A percentile compares a stretch with the other conserved stretches of the same genome.
phyloP scores from a whole-genome alignment of 2,797 vertebrate genomes.

The Botia kubotai region DNA sequence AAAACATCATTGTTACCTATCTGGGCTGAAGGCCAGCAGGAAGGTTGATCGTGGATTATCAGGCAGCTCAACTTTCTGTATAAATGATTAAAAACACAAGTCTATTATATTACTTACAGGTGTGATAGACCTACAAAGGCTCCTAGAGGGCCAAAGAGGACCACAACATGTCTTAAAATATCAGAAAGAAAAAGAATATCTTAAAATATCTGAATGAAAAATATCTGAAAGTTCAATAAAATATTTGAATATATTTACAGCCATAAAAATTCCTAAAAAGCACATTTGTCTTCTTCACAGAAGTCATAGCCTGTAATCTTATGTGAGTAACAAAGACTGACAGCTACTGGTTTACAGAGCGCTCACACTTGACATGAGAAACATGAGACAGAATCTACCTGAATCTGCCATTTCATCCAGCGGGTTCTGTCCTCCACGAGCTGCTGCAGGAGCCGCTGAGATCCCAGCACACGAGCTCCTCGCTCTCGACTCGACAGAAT shows the following conservation, averaged over 20 bases:
- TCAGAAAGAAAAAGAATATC: too few species aligned
- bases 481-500: slow-evolving; percentile 93
- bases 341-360: background rate
- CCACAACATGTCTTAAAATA: too few species aligned
- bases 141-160: too few species aligned
- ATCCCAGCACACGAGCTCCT: slow-evolving; percentile 88
- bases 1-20: slow-evolving; percentile 83
- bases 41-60: slow-evolving; percentile 99
- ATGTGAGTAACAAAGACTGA: background rate
- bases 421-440: slow-evolving; percentile 97
- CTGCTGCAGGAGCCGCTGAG: slow-evolving; percentile 93
- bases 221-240: too few species aligned
- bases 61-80: slow-evolving; percentile 97
- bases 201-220: too few species aligned
- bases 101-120: background rate
- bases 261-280: too few species aligned
- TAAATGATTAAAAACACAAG: slow-evolving; percentile 62
- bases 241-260: too few species aligned
- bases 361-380: background rate
- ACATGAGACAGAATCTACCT: slow-evolving; percentile 75
- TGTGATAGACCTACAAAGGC: background rate
- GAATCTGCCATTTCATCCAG: slow-evolving; percentile 99
- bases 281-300: too few species aligned
- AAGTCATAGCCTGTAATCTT: too few species aligned
- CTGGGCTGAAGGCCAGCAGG: slow-evolving; percentile 97